Evolutionary conservation across 2,888 invertebrate species (phyloP), one percentile per base, ranked within the genome.

Genomic region (Acleris holmiana): DNA sequence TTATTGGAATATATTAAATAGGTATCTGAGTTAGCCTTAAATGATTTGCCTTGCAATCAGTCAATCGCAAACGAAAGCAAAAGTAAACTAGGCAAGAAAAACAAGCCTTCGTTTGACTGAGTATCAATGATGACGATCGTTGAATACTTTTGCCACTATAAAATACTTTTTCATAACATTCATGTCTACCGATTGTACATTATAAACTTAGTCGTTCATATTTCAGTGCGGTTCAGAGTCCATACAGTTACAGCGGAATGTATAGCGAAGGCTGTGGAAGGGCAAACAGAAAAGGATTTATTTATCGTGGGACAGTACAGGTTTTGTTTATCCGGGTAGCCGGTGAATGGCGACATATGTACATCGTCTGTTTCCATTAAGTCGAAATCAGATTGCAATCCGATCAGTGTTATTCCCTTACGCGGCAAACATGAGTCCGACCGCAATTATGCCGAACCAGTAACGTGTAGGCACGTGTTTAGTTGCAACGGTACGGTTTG

Each of bases 311-410:
- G 18, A 64, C 41, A 58, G 57, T 63, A 47, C 57, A 5, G 25
- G 58, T 53, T 64, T 35, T 58, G 58, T 58, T 64, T 58, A 54
- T 49, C 58, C 21, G 23, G 25, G 25, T 55, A 55, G 23, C 48
- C 58, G 51, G 48, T 54, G 64, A 59, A 64, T 54, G 58, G 58
- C 54, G 53, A 59, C 44, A 54, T 64, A 64, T 59, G 53, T 59
- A 53, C 58, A 64, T 59, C 64, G 53, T 64, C 47, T 41, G 59
- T 65, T 65, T 60, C 55, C 65, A 65, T 60, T 60, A 65, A 29
- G 54, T 19, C 53, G 44, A 59, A 64, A 66, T 61, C 54, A 61
- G 61, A 65, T 55, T 50, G 67, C 65, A 67, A 63, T 68, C 41
- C 40, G 57, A 67, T 65, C 62, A 58, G 49, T 35, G 35, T 35